Evolutionary conservation across 2,113 vertebrate genomes (phyloP), one percentile per base, ranked within the genome.

Genomic region (Bostrychus sinensis): DNA sequence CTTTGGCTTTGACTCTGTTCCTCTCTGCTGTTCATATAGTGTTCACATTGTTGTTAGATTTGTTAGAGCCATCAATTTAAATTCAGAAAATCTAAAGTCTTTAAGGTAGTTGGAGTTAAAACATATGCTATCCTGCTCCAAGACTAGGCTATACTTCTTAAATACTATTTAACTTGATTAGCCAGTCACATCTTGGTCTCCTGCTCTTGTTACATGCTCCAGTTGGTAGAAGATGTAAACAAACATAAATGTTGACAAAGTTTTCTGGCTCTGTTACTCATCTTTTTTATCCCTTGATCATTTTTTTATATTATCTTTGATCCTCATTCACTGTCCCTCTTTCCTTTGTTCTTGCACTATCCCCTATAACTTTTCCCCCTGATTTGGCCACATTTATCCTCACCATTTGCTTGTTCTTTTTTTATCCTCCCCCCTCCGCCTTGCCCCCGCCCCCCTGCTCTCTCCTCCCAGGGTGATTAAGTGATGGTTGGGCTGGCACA

Each of bases 401-500:
- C 4, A 25, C 30, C n/a, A 62, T 36, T 71, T 50, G n/a, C 28
- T 41, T 20, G 37, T 51, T 43, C 16, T 56, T 48, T 66, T 65
- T 45, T 68, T 56, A 43, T 55, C 50, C 59, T 54, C 0, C 8
- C 19, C 14, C 16, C 61, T 36, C 43, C 30, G 14, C 50, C 22
- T 58, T 36, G 32, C 34, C 30, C 42, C 37, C 28, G 23, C 17
- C 10, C 26, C 9, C 59, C 54, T 30, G 56, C 37, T 32, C 20
- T 70, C 39, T 42, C 62, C 76, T 73, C 78, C 62, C 76, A 34
- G 32, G 56, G 77, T 84, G 83, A 83, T 88, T 80, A 78, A 78
- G 73, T 78, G 74, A 75, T 80, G 82, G 78, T 58, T 67, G 80
- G 79, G 54, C 79, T 78, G 82, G 74, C 82, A 85, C 84, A 84